These are phyloP conservation scores for Drosophila pruinosa DNA, from an alignment of 1,140 invertebrate species.

Conservation along the genomic window DNA sequence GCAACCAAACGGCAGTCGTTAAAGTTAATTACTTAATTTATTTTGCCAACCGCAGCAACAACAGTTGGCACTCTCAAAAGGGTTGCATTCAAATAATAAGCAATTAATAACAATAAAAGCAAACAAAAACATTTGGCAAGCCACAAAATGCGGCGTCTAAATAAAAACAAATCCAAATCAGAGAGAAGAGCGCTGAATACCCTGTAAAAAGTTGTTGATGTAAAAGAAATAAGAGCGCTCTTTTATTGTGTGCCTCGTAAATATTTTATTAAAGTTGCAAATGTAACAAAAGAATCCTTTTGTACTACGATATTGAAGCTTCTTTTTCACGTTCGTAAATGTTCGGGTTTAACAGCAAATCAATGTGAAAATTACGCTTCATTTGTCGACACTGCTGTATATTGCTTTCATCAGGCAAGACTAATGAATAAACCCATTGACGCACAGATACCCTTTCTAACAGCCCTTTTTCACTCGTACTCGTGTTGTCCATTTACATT, in stretches of 20 bases:
- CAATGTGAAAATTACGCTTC: too few species aligned
- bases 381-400: too few species aligned
- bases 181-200: neutral
- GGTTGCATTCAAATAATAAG: slow-evolving; percentile 58
- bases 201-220: too few species aligned
- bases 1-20: slow-evolving; percentile 22
- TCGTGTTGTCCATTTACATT: slow-evolving; percentile 71
- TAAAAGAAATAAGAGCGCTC: too few species aligned
- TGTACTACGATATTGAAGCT: too few species aligned
- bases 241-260: too few species aligned
- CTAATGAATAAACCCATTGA: neutral
- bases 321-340: too few species aligned
- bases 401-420: too few species aligned
- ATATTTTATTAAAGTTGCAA: too few species aligned
- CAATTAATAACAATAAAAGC: slow-evolving; percentile 59
- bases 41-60: slow-evolving; percentile 37
- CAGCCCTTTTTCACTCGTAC: slow-evolving; percentile 12
- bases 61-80: slow-evolving; percentile 18
- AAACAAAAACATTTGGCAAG: slow-evolving; percentile 44
- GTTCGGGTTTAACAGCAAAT: too few species aligned
- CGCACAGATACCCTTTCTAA: slow-evolving; percentile 4
- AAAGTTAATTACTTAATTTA: slow-evolving; percentile 56
- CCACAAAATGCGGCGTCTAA: slow-evolving; percentile 34
- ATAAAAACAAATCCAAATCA: slow-evolving; percentile 20
- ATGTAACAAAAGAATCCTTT: too few species aligned